Evolutionary conservation across 2,888 invertebrate genomes (phyloP), one percentile per base, ranked within the genome.

Genomic region (Leucozona laternaria): DNA sequence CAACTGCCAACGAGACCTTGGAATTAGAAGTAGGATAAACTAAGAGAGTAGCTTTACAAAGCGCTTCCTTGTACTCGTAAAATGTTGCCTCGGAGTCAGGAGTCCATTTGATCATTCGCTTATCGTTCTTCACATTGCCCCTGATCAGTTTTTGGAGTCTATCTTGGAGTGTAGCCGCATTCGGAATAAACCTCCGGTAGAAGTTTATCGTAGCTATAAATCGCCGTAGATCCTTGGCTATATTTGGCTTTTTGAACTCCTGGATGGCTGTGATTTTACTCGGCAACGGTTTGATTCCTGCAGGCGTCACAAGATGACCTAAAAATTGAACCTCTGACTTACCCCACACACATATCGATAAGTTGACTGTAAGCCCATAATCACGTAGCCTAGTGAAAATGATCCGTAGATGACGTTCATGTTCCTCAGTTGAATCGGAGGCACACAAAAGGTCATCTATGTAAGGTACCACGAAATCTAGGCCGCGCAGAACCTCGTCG

Each of bases 1-100:
- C 34, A 31, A 31, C 11, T 37, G 37, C 37, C 37, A 37, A 37
- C 37, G 37, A 37, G 4, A 37, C 11, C 37, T 37, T 13, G 37
- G 37, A 37, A 37, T 57, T 22, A 0, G 71, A 17, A 6, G 89
- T 88, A 0, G 91, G 92, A 68, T 92, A 91, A 0, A 90, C 89
- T 6, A 57, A 34, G 1, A 92, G 76, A 0, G 91, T 58, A 0
- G 57, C 57, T 5, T 15, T 10, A 34, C 17, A 57, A 31, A 79
- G 45, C 11, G 45, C 22, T 17, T 80, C 58, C 15, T 57, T 57
- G 57, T 57, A 57, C 34, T 57, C 11, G 31, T 20, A 15, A 72
- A 22, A 31, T 31, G 25, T 31, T 53, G 53, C 60, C 60, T 68
- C 28, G 55, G 11, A 37, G 55, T 28, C 55, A 8, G 34, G 31